Evolutionary conservation across 2,888 invertebrate species (phyloP), one percentile per base, ranked within the genome.

Genomic region (Andrena haemorrhoa): DNA sequence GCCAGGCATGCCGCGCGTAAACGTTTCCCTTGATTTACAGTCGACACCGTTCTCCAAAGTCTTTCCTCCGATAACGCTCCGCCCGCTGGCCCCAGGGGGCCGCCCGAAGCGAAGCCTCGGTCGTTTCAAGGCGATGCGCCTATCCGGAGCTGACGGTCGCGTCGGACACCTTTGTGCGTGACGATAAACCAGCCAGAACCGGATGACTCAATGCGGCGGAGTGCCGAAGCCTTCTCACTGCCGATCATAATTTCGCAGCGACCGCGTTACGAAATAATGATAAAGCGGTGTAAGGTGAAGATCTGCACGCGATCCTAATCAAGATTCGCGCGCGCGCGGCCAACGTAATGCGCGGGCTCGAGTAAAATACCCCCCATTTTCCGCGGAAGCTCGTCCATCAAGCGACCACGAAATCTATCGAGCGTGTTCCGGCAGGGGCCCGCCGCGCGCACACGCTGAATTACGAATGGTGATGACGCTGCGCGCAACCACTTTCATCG

Each of bases 401-500:
- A 8, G 53, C 29, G 29, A 64, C 35, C 12, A 49, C 47, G 56
- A 72, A 71, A 65, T 56, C 58, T 66, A 77, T 77, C 66, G 75
- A 65, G 72, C 79, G 79, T 56, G 56, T 84, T 83, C 75, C 58
- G 64, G 60, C 72, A 77, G 64, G 58, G 58, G 53, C 58, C 61
- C 74, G 70, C 47, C 53, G 58, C 47, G 53, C 10, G 51, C 60
- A 41, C 58, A 41, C 47, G 65, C 58, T 51, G 61, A 65, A 49
- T 74, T 53, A 16, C 76, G 47, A 49, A 12, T 10, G 35, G 64
- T 53, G 64, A 68, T 72, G 58, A 58, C 58, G 60, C 66, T 23
- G 20, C 35, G 51, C 70, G 63, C 65, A 72, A 53, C 31, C n/a
- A 86, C 88, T 89, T 89, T 88, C 89, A 78, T 85, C 87, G 87